Conservation (phyloP, 1,140 invertebrate genomes). For the Kradibia gibbosae region DNA sequence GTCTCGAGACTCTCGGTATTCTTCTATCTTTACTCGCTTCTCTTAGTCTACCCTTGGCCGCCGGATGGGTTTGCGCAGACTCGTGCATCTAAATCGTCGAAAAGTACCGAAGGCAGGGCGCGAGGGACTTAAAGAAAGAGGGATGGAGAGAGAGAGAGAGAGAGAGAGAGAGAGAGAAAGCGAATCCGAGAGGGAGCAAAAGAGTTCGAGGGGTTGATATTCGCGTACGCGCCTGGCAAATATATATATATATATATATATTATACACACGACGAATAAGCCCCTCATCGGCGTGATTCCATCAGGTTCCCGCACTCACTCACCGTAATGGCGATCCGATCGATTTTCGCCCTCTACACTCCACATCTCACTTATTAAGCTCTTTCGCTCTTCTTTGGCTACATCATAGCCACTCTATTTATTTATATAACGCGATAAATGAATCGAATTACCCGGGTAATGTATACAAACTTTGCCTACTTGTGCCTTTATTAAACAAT, state of each 20-base stretch:
- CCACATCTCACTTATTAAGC: neutral
- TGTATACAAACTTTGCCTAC: no score
- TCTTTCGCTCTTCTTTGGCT: neutral
- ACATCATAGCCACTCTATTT: neutral
- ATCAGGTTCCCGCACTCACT: conserved; percentile 67
- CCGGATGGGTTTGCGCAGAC: conserved; percentile 39
- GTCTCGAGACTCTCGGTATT: neutral
- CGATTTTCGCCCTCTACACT: conserved; percentile 50
- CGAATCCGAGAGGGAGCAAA: neutral
- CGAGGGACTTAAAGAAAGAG: neutral
- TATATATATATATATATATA: no score
- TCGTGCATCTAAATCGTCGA: conserved; percentile 52
- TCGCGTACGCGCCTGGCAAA: conserved; percentile 32
- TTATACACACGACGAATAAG: conserved; percentile 70
- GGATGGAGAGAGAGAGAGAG: neutral
- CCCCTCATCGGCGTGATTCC: conserved; percentile 68
- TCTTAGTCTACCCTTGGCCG: conserved; percentile 43
- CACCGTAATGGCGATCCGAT: conserved; percentile 70
- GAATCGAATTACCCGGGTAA: no score
- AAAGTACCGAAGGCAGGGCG: neutral
- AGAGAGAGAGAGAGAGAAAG: neutral
- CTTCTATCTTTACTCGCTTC: conserved; percentile 13
- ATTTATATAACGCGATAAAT: no score
- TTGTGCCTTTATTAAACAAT: no score
- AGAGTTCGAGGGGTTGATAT: conserved; percentile 62